phyloP scores from a whole-genome alignment of 2,888 invertebrate species.

The Biston betularia region DNA sequence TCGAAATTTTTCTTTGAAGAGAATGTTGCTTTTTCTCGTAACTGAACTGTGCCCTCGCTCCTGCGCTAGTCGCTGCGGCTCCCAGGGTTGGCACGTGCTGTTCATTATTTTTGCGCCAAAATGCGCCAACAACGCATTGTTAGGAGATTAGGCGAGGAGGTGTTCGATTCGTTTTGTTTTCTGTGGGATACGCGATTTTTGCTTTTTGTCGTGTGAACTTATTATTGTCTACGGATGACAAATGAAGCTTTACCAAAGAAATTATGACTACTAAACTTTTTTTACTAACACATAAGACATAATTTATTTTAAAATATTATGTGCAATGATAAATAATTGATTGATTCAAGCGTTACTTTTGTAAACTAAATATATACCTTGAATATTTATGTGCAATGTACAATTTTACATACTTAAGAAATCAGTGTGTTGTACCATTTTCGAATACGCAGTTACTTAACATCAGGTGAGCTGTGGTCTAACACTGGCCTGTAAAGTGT shows the following conservation, averaged over 20 bases:
- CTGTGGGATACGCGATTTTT: constrained; percentile 39
- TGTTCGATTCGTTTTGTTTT: constrained; percentile 50
- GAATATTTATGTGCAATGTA: too few relatives aligned
- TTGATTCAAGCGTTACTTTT: too few relatives aligned
- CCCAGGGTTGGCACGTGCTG: constrained; percentile 72
- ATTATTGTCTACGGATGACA: constrained; percentile 42
- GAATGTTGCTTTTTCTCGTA: neutral
- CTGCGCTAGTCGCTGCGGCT: constrained; percentile 43
- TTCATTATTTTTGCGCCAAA: constrained; percentile 86
- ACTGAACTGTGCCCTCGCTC: constrained; percentile 7
- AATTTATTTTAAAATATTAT: too few relatives aligned
- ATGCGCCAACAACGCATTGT: constrained; percentile 84
- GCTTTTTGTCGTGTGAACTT: constrained; percentile 49
- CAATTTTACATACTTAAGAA: too few relatives aligned
- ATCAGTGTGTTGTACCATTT: too few relatives aligned
- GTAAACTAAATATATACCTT: too few relatives aligned
- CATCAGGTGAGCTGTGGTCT: too few relatives aligned
- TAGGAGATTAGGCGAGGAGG: constrained; percentile 81
- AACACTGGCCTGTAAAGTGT: too few relatives aligned
- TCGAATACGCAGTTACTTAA: neutral
- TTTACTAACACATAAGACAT: too few relatives aligned
- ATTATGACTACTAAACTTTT: too few relatives aligned
- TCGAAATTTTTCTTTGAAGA: too few relatives aligned
- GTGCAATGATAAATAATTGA: too few relatives aligned
- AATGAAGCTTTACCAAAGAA: neutral